Evolutionary conservation across 2,888 invertebrate species (phyloP), one percentile per base, ranked within the genome.

Genomic region (Lithosia quadra): DNA sequence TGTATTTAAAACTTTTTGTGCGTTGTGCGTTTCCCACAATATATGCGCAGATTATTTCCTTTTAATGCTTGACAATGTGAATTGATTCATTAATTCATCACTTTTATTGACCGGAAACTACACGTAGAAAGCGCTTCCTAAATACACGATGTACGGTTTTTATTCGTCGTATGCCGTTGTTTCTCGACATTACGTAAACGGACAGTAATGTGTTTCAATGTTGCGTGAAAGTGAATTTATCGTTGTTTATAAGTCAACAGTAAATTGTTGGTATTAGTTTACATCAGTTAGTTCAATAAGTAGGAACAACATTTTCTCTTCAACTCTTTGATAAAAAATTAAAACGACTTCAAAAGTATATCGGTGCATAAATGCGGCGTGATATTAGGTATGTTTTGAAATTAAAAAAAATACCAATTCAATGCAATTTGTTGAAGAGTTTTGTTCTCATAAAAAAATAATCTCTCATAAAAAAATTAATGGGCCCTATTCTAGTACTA

Each of bases 41-140:
- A 43, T 7, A 43, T 43, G 18, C 43, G 18, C 43, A 18, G n/a
- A n/a, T 28, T 28, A 49, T 49, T 49, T 49, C 49, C 49, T 49
- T 18, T n/a, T n/a, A 49, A n/a, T n/a, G 15, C 9, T 49, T 49
- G 49, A 49, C 49, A 49, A 49, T 49, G 49, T 49, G 7, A 49
- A 49, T 49, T 49, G 49, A n/a, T 49, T 49, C 18, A 55, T 59
- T 36, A 55, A 49, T 34, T n/a, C 24, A 24, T 63, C 15, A 13
- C 18, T 59, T 58, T 24, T 9, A 13, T 18, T 59, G 34, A 34
- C 60, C 68, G 68, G 68, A 68, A 68, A 28, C 15, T 65, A n/a
- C 7, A 22, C 7, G 28, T 60, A 64, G 64, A 64, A 68, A 68
- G 55, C 33, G 60, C 68, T 65, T 68, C 60, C 64, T 68, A 68